A percentile compares a stretch with the other conserved stretches of the same genome.
Evolutionary conservation across 2,113 vertebrate species (phyloP).

Genomic region (Sylvia atricapilla): DNA sequence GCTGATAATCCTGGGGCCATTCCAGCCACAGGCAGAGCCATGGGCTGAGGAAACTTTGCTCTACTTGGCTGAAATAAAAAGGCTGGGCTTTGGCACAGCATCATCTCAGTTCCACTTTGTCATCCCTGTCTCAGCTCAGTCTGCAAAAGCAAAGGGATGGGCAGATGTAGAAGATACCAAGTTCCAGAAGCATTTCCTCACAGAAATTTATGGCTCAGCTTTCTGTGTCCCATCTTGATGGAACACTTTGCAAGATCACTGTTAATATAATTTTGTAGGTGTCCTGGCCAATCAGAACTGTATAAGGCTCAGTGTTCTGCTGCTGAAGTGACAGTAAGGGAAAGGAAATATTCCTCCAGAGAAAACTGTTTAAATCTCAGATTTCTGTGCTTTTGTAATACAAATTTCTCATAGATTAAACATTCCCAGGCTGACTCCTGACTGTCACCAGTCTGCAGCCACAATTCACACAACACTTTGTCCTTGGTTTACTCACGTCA

Average conservation of each 20-base stretch:
- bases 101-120: background rate
- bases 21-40: background rate
- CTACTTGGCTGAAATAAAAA: background rate
- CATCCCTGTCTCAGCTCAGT: background rate
- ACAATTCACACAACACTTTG: background rate
- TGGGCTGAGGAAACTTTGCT: background rate
- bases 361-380: background rate
- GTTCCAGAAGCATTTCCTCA: background rate
- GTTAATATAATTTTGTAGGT: background rate
- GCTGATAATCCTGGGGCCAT: accelerated
- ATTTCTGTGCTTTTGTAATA: background rate
- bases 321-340: background rate
- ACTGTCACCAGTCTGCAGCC: accelerated
- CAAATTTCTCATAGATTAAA: background rate
- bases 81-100: background rate
- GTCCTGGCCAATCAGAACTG: background rate
- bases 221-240: background rate
- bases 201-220: background rate
- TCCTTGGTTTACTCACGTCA: accelerated
- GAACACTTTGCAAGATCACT: background rate
- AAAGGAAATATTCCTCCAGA: background rate
- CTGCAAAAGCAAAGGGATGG: background rate
- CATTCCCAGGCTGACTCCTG: background rate
- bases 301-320: background rate
- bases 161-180: background rate